Evolutionary conservation across 2,113 vertebrate genomes (phyloP), one percentile per base, ranked within the genome.

Genomic region (Dasypus novemcinctus): DNA sequence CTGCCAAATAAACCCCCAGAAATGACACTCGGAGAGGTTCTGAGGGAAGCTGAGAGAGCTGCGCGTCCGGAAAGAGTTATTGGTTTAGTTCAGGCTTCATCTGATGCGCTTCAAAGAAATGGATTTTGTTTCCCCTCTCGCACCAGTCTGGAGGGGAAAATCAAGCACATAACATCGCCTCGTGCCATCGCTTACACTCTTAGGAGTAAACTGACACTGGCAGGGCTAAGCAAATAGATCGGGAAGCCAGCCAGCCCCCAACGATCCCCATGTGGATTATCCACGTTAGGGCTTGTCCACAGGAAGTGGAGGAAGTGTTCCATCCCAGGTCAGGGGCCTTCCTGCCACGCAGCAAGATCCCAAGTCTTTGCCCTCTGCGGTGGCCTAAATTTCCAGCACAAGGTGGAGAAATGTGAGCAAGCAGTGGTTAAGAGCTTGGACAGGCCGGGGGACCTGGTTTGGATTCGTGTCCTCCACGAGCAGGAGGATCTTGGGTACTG

Each of bases 81-180:
- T 74, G 96, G 94, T 95, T 97, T 96, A 94, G 64, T 97, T 97
- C 95, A 92, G 87, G 94, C 91, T 82, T 96, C 96, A 78, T 84
- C 82, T 95, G 91, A 95, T 41, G 89, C 5, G 11, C 93, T 87
- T 92, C 63, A 89, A 96, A 90, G 92, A 96, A 95, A 90, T 57
- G 92, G 93, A 79, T 82, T 96, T 80, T 71, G 9, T 90, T 87
- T 92, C 74, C 49, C 68, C 79, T 96, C 86, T 78, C 31, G 85
- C 79, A 72, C 17, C 33, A 59, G 79, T 92, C 94, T 80, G 90
- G 86, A 95, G 96, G 80, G 95, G 76, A n/a, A 72, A 80, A 72
- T 80, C n/a, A 41, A 81, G 95, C 69, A 3, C 43, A 0, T 41
- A 93, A 80, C 86, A 83, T 83, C 93, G 96, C 93, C 96, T 96